phyloP scores from a whole-genome alignment of 2,888 invertebrate genomes.

The Netelia melanura region DNA sequence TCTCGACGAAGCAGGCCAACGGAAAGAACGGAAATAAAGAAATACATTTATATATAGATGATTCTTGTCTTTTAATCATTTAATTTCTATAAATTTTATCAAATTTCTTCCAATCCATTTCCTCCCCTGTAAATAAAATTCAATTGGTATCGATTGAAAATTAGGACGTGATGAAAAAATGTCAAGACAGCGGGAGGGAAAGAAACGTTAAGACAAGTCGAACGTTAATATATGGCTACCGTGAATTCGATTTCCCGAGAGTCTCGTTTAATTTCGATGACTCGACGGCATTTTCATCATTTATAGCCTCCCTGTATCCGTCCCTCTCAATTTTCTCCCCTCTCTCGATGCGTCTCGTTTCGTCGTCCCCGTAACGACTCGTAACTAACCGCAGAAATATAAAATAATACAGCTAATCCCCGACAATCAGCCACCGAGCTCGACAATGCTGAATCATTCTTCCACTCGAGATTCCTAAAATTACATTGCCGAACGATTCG shows the following conservation, averaged over 20 bases:
- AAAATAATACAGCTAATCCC: slow-evolving; percentile 25
- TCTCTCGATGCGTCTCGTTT: slow-evolving; percentile 34
- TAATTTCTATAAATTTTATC: slow-evolving; percentile 25
- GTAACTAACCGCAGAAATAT: slow-evolving; percentile 9
- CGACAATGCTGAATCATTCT: slow-evolving; percentile 39
- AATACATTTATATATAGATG: slow-evolving; percentile 35
- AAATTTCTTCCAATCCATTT: slow-evolving; percentile 34
- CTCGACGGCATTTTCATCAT: slow-evolving; percentile 46
- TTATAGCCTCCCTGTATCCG: slow-evolving; percentile 6
- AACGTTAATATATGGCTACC: slow-evolving; percentile 25
- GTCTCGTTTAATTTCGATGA: slow-evolving; percentile 59
- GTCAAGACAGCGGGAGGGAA: slow-evolving; percentile 29
- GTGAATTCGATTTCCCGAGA: slow-evolving; percentile 50
- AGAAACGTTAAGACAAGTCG: slow-evolving; percentile 24
- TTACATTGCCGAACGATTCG: background rate
- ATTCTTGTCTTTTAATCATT: background rate
- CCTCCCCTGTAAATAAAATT: slow-evolving; percentile 18
- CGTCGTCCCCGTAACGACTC: slow-evolving; percentile 14
- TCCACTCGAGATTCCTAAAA: slow-evolving; percentile 20
- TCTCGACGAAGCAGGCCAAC: slow-evolving; percentile 41
- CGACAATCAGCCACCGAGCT: slow-evolving; percentile 9
- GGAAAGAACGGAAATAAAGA: slow-evolving; percentile 48
- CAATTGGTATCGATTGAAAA: slow-evolving; percentile 49
- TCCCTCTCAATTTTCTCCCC: slow-evolving; percentile 6
- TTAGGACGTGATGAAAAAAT: background rate